phyloP scores from a whole-genome alignment of 2,797 vertebrate genomes.

The Zalophus californianus region DNA sequence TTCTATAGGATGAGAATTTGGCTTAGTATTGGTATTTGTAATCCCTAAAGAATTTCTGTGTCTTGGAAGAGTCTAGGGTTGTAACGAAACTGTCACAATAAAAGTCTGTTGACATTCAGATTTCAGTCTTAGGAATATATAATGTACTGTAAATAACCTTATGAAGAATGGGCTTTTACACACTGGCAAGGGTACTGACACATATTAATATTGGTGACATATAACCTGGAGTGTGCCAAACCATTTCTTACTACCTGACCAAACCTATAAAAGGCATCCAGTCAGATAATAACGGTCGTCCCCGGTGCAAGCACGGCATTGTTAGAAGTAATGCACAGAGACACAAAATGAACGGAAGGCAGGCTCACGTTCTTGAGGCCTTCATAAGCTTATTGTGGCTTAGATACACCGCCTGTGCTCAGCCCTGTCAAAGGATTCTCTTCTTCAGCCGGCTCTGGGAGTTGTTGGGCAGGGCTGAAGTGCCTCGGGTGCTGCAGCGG shows the following conservation, averaged over 20 bases:
- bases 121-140: not conserved
- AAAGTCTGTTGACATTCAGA: slow-evolving; percentile 7
- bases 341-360: not conserved
- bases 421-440: not conserved
- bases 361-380: not conserved
- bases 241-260: not conserved
- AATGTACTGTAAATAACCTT: not conserved
- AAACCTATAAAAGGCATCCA: not conserved
- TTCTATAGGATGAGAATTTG: slow-evolving; percentile 54
- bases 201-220: not conserved
- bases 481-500: not conserved
- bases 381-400: not conserved
- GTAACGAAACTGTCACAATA: slow-evolving; percentile 39
- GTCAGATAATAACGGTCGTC: not conserved
- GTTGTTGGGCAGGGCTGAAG: not conserved
- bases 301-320: not conserved
- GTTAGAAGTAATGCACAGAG: not conserved
- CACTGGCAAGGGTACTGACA: not conserved
- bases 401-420: not conserved
- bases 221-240: not conserved
- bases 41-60: slow-evolving; percentile 51
- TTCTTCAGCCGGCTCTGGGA: not conserved
- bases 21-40: not conserved
- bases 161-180: not conserved
- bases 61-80: not conserved